Conservation (phyloP, 2,113 vertebrate species). For the Acinonyx jubatus region DNA sequence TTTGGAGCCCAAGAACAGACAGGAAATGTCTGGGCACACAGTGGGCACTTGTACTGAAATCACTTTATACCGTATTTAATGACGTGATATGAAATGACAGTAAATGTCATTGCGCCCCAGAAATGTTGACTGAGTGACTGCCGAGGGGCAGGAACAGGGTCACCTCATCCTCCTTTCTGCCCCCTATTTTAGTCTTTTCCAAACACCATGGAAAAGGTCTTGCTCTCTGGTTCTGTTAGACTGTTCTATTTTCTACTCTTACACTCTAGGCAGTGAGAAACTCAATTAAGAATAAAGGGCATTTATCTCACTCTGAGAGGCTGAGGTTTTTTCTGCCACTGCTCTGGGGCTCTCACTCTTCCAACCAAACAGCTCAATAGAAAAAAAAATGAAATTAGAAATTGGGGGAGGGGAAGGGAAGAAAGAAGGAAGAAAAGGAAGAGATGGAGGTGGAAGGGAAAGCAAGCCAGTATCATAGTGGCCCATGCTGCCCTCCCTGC, state of each 20-base stretch:
- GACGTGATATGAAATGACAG: conserved; percentile 37
- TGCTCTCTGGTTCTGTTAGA: conserved; percentile 71
- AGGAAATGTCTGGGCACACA: background rate
- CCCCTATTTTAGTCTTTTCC: conserved; percentile 55
- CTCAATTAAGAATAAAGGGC: conserved; percentile 70
- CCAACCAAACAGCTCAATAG: background rate
- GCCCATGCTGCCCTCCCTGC: background rate
- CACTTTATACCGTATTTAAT: background rate
- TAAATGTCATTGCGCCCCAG: conserved; percentile 59
- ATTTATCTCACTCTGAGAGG: conserved; percentile 60
- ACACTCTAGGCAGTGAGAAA: conserved; percentile 71
- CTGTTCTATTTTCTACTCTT: conserved; percentile 72
- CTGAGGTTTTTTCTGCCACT: background rate
- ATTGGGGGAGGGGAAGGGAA: background rate
- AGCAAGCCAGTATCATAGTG: background rate
- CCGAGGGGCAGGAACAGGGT: conserved; percentile 21
- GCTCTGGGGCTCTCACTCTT: conserved; percentile 29
- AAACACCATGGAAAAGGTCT: conserved; percentile 63
- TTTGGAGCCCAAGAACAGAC: background rate
- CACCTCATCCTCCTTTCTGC: conserved; percentile 10
- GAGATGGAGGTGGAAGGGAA: background rate
- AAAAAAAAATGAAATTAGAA: background rate
- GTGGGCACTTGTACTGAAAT: background rate
- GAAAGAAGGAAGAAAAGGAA: background rate
- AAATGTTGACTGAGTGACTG: conserved; percentile 46